Evolutionary conservation across 2,888 invertebrate genomes (phyloP), one percentile per base, ranked within the genome.

Genomic region (Epinotia ramella): DNA sequence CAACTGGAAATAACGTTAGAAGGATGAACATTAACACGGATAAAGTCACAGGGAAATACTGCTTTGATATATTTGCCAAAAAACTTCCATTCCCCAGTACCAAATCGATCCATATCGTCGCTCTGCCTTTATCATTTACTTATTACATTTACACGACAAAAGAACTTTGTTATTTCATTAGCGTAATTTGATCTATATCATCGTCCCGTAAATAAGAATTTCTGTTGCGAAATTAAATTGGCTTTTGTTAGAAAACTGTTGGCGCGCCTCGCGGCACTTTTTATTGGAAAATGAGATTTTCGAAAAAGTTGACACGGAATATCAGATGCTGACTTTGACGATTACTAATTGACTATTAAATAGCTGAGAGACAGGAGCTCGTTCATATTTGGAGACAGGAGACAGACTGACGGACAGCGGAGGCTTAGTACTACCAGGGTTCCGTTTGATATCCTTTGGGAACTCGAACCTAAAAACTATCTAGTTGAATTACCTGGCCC

Each of bases 141-240:
- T 53, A 66, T 53, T 18, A 66, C 53, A 24, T 53, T 62, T 24
- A n/a, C 53, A n/a, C 24, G 66, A 33, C 28, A 53, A 49, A 65
- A 66, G 33, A 66, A 66, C 49, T 66, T 66, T 56, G 53, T 66
- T 66, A 56, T 66, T 66, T 66, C 53, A 66, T 66, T 66, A 53
- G 16, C 28, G 66, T 66, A 66, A 66, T 66, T 66, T 53, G 66
- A 66, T 66, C 66, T 12, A 28, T 66, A 66, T 66, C 66, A 49
- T 28, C 53, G 24, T 28, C 28, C 53, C 28, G 49, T 28, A 66
- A 66, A 66, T 28, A 66, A 53, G 66, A 66, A 28, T n/a, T 66
- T 66, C 33, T 66, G 66, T 11, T 3, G 53, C 28, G 28, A 66
- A 66, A 66, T 66, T 66, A 28, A 66, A 66, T 66, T 66, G 53